Evolutionary conservation across 1,140 invertebrate genomes (phyloP).

Genomic region (Sinonovacula constricta): DNA sequence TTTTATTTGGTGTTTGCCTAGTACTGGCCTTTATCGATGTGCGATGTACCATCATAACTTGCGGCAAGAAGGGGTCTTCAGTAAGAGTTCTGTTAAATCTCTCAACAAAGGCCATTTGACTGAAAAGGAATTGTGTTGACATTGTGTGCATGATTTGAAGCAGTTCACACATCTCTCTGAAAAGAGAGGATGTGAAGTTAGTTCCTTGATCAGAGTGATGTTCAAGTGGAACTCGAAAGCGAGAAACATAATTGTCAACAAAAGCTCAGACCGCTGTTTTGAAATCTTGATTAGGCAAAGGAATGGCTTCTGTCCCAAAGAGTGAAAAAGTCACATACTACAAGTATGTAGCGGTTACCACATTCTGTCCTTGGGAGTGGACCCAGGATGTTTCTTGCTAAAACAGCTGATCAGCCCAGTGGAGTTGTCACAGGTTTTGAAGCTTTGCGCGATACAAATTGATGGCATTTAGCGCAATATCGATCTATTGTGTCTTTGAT

Average conservation of each 20-base stretch:
- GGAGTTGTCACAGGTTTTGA: no score
- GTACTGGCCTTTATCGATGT: neutral
- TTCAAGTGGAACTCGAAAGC: constrained; percentile 16
- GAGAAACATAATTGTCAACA: neutral
- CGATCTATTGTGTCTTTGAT: neutral
- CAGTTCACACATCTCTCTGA: constrained; percentile 5
- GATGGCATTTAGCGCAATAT: no score
- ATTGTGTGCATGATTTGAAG: constrained; percentile 5
- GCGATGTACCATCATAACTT: constrained; percentile 26
- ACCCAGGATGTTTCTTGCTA: no score
- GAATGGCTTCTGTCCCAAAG: constrained; percentile 11
- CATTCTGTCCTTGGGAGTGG: constrained; percentile 16
- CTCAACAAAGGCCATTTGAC: constrained; percentile 18
- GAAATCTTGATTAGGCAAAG: neutral
- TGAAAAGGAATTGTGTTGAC: neutral
- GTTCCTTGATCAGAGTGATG: neutral
- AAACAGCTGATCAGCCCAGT: no score
- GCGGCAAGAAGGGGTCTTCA: neutral
- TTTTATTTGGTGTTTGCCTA: constrained; percentile 17
- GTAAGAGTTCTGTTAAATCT: constrained; percentile 7
- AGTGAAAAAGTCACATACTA: constrained; percentile 14
- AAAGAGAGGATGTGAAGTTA: constrained; percentile 1
- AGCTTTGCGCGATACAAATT: no score
- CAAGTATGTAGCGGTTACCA: constrained; percentile 20
- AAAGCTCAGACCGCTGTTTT: constrained; percentile 4